Base-by-base conservation (phyloP, 2,888 invertebrate genomes). In the Synanthedon formicaeformis region DNA sequence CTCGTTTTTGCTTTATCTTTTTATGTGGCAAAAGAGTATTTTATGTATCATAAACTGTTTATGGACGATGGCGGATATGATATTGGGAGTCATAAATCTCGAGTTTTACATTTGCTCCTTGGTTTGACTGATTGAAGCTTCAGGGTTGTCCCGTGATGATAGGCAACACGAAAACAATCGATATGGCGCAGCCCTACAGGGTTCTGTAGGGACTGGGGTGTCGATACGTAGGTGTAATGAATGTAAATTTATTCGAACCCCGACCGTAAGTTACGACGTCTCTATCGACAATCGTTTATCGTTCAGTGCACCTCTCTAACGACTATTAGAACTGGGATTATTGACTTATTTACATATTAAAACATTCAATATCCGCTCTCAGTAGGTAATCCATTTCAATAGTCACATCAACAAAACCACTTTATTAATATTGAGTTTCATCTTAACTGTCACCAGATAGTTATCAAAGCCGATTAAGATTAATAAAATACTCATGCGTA, bases 281-380 rank as follows among this genome's bases (percentile, higher is more conserved):
- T 60, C 58, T 53, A 60, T 61, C 60, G 60, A 57, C 34, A 53
- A 54, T 40, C 58, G 61, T 56, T 62, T 62, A 62, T 62, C 60
- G 52, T 50, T 49, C 45, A 16, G 18, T 16, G 49, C 23, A 18
- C 49, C 49, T 49, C 50, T 51, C 56, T 50, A 56, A 58, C 51
- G 53, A 51, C 57, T 52, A 57, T 62, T 56, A 56, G 51, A 45
- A 12, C 13, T 45, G 54, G 23, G 57, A 53, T 61, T 56, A 56
- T 55, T 55, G 56, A 56, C 54, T 61, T 49, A 51, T 53, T 53
- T 51, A 14, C 45, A 45, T 45, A 14, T 12, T 45, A 45, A 34
- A 45, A 45, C 45, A 12, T 45, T n/a, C 14, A 45, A 45, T 45
- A 3, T 45, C 45, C 45, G 14, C 14, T 45, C 41, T 41, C 41